Percentiles rank a stretch among this genome's conserved stretches.
Conservation (phyloP, 2,113 vertebrate genomes). For the Petroica traversi region DNA sequence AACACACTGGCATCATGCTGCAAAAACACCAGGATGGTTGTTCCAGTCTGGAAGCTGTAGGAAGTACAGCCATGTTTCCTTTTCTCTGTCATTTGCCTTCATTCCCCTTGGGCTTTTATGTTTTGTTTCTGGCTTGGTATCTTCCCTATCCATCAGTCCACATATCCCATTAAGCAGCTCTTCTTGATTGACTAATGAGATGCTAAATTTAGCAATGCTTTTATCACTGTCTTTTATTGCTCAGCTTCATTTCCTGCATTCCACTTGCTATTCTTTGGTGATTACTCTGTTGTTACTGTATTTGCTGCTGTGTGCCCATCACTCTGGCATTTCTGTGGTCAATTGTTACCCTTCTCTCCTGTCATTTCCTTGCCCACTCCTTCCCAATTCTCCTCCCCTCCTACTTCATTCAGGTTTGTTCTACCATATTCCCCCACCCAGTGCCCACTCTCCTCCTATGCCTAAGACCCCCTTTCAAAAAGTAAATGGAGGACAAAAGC, state of each 20-base stretch:
- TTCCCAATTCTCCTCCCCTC: neutral
- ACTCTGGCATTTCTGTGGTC: neutral
- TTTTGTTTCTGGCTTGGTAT: neutral
- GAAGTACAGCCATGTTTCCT: neutral
- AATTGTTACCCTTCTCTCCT: neutral
- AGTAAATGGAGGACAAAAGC: neutral
- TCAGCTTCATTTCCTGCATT: conserved; percentile 1
- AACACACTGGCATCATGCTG: neutral
- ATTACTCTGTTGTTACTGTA: neutral
- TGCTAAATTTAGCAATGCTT: conserved; percentile 26
- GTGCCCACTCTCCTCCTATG: neutral
- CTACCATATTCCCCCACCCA: neutral
- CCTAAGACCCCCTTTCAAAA: neutral
- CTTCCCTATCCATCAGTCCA: neutral
- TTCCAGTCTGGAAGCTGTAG: neutral
- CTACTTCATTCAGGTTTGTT: neutral
- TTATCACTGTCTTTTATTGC: neutral
- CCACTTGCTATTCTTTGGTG: neutral
- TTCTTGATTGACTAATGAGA: conserved; percentile 39
- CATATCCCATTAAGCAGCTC: neutral
- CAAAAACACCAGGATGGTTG: neutral
- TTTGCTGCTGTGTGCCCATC: neutral
- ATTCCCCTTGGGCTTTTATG: neutral
- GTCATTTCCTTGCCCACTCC: neutral
- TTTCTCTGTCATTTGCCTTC: neutral